A percentile compares a stretch with the other conserved stretches of the same genome.
phyloP scores from a whole-genome alignment of 2,113 vertebrate species.

The Genyomyrus donnyi region DNA sequence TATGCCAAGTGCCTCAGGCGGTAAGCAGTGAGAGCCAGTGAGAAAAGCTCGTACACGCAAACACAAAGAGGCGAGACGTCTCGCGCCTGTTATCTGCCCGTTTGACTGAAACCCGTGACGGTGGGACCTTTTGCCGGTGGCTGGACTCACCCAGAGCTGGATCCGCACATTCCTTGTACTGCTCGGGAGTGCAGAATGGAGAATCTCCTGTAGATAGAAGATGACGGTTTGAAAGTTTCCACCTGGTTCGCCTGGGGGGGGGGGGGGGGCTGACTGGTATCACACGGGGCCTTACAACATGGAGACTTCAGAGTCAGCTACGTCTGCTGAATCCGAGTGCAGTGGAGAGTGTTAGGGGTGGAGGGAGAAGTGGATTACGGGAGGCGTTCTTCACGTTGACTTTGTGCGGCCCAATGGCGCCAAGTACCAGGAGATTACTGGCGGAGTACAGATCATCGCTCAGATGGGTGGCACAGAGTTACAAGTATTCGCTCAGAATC shows the following conservation, averaged over 20 bases:
- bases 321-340: background rate
- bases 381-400: background rate
- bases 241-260: background rate
- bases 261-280: background rate
- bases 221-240: constrained; percentile 18
- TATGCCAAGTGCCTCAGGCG: background rate
- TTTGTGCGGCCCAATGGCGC: background rate
- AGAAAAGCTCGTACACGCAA: background rate
- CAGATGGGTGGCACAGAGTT: background rate
- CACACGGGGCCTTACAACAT: background rate
- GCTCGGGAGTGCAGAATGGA: constrained; percentile 93
- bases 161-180: constrained; percentile 97
- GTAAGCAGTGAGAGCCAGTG: background rate
- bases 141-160: constrained; percentile 83
- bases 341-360: background rate
- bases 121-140: background rate
- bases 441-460: background rate
- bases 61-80: background rate
- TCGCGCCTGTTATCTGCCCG: background rate
- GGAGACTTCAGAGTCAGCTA: background rate
- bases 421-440: background rate
- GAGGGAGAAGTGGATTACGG: background rate
- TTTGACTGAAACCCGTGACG: background rate
- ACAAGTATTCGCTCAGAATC: background rate
- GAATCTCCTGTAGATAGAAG: constrained; percentile 73